Evolutionary conservation across 2,797 vertebrate genomes (phyloP).

Genomic region (Halcyon chelicuti): DNA sequence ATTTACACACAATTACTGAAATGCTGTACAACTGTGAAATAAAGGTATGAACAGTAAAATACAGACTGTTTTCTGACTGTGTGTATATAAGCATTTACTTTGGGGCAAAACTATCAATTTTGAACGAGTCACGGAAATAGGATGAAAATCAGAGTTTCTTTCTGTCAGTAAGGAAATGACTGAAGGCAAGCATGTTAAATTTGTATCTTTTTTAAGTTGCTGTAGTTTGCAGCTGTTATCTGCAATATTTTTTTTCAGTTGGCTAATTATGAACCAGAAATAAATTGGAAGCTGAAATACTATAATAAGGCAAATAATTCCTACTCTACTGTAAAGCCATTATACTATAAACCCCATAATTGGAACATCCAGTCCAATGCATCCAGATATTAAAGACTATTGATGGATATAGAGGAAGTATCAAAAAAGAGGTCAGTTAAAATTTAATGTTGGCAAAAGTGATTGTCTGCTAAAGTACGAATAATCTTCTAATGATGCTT

Average conservation of each 20-base stretch:
- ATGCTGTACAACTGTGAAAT: background rate
- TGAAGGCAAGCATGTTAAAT: background rate
- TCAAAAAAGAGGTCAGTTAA: conserved; percentile 12
- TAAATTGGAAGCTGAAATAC: conserved; percentile 21
- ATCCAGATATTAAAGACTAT: background rate
- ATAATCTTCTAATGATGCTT: conserved; percentile 6
- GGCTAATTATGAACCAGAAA: background rate
- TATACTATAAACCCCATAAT: background rate
- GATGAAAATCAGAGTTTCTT: background rate
- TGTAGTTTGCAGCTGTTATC: background rate
- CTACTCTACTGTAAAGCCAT: background rate
- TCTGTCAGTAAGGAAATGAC: background rate
- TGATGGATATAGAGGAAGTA: background rate
- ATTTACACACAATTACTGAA: background rate
- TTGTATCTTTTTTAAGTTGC: background rate
- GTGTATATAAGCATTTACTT: background rate
- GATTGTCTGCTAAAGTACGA: background rate
- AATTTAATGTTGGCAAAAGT: conserved; percentile 31
- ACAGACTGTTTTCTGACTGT: background rate
- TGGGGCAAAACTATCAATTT: background rate
- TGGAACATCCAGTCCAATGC: background rate
- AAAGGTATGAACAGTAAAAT: background rate
- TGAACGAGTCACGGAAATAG: background rate
- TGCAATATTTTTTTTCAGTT: background rate
- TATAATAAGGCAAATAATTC: background rate